A percentile compares a stretch with the other conserved stretches of the same genome.
These are phyloP conservation scores for Varanus salvator DNA, from an alignment of 2,113 vertebrate species.

Conservation along the genomic window DNA sequence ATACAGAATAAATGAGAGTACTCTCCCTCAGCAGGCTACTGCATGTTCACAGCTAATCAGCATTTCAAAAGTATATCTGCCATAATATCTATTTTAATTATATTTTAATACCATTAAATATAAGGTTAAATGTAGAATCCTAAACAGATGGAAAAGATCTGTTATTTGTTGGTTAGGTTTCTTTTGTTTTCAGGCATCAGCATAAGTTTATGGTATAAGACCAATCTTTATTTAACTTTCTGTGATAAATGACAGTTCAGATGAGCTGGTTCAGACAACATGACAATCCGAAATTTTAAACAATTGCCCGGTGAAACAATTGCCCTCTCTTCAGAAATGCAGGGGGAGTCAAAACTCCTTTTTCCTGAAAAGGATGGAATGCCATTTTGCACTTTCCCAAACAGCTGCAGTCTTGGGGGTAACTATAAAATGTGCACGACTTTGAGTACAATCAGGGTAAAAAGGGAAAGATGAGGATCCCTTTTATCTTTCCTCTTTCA, in stretches of 20 bases:
- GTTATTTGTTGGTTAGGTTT: not conserved
- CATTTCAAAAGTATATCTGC: not conserved
- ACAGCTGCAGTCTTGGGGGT: too few species aligned
- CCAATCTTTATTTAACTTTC: not conserved
- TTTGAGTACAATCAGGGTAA: too few species aligned
- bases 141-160: not conserved
- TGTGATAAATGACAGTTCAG: not conserved
- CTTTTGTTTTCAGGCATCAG: not conserved
- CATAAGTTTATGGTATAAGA: not conserved
- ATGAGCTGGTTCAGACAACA: too few species aligned
- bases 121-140: not conserved
- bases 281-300: too few species aligned
- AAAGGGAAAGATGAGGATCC: too few species aligned
- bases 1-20: not conserved
- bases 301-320: too few species aligned
- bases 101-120: not conserved
- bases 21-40: not conserved
- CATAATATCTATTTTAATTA: not conserved
- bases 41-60: not conserved
- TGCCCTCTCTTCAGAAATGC: too few species aligned
- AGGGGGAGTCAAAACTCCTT: too few species aligned
- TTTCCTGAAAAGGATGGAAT: too few species aligned
- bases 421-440: too few species aligned
- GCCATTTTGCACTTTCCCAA: too few species aligned
- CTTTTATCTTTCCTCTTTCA: too few species aligned